These are phyloP conservation scores for Lophochroa leadbeateri DNA, from an alignment of 2,113 vertebrate species.

Conservation along the genomic window DNA sequence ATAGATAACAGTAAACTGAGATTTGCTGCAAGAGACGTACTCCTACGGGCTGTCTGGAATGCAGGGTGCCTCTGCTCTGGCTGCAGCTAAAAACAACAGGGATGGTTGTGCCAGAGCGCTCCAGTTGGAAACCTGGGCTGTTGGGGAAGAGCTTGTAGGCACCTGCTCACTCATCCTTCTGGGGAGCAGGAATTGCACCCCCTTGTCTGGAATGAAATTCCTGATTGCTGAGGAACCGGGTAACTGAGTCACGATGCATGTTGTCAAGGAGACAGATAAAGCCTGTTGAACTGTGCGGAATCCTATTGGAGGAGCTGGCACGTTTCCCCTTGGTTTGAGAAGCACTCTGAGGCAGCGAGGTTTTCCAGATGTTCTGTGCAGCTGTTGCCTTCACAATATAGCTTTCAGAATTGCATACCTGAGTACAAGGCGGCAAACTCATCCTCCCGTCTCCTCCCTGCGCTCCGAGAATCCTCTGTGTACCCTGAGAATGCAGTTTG, in stretches of 20 bases:
- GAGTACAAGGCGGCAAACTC: not conserved
- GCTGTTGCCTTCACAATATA: not conserved
- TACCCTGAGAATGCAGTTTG: not conserved
- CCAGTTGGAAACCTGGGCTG: not conserved
- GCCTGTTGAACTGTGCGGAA: not conserved
- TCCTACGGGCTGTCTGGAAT: not conserved
- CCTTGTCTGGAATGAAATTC: not conserved
- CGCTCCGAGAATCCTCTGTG: not conserved
- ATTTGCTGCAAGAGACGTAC: not conserved
- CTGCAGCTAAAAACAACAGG: not conserved
- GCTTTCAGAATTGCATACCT: not conserved
- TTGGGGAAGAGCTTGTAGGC: not conserved
- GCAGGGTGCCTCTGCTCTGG: not conserved
- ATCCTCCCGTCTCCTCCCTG: not conserved
- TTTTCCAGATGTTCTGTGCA: not conserved
- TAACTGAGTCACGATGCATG: not conserved
- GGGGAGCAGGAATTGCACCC: accelerated
- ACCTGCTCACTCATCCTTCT: accelerated
- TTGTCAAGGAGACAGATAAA: conserved; percentile 19
- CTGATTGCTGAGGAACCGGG: not conserved
- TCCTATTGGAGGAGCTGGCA: not conserved
- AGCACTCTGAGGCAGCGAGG: not conserved
- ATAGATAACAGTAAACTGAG: not conserved
- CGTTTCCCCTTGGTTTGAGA: not conserved
- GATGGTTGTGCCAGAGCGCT: not conserved